phyloP scores from a whole-genome alignment of 2,797 vertebrate species.

The Tragopan temminckii region DNA sequence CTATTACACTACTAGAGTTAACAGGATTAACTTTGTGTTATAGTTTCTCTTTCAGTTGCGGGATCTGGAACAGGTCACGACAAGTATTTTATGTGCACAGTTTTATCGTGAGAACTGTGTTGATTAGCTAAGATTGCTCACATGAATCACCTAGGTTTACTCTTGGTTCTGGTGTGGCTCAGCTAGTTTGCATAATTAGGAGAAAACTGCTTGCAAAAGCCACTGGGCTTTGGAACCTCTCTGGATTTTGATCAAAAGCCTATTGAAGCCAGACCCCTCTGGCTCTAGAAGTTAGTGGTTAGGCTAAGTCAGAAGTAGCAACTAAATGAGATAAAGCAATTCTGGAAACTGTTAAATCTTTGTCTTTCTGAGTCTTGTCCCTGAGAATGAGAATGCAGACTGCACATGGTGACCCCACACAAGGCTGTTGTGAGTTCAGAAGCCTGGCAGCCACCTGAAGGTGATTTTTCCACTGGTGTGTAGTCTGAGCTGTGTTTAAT shows the following conservation, averaged over 20 bases:
- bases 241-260: conserved; percentile 46
- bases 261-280: conserved; percentile 8
- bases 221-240: conserved; percentile 31
- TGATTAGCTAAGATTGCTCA: conserved; percentile 1
- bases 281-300: neutral
- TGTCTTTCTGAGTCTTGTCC: neutral
- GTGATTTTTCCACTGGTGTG: neutral
- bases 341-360: conserved; percentile 3
- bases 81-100: conserved; percentile 11
- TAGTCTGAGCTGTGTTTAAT: conserved; percentile 11
- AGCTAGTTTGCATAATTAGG: conserved; percentile 37
- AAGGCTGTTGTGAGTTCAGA: neutral
- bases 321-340: neutral
- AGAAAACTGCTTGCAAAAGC: neutral
- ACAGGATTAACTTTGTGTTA: conserved; percentile 33
- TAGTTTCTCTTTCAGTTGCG: conserved; percentile 43
- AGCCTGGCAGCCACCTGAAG: neutral
- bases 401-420: neutral
- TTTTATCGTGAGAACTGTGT: conserved; percentile 26
- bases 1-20: conserved; percentile 36
- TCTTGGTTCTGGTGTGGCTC: conserved; percentile 32
- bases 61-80: conserved; percentile 46
- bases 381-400: neutral
- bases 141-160: conserved; percentile 37
- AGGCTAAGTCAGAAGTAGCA: neutral